Percentiles rank a stretch among this genome's conserved stretches.
Evolutionary conservation across 2,113 vertebrate species (phyloP).

Genomic region (Echinops telfairi): DNA sequence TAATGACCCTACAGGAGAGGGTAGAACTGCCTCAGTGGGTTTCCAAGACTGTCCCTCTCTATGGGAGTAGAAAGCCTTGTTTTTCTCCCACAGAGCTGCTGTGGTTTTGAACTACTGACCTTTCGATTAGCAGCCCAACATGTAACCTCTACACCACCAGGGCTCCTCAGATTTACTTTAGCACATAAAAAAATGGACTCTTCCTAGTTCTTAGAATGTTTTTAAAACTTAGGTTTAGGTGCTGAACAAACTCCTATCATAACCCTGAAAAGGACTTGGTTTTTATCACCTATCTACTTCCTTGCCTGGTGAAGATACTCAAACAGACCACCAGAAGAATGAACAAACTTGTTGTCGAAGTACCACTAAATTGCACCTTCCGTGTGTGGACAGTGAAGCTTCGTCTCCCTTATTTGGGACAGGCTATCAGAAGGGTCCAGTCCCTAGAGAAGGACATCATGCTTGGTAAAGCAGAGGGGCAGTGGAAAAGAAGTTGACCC

Average conservation of each 20-base stretch:
- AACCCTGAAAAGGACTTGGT: not conserved
- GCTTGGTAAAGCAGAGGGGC: not conserved
- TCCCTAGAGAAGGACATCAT: not conserved
- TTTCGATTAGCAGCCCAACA: too few relatives aligned
- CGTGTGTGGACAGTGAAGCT: not conserved
- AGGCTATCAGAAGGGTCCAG: not conserved
- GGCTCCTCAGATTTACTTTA: not conserved
- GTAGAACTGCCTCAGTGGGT: too few relatives aligned
- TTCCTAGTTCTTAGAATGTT: slow-evolving; percentile 1
- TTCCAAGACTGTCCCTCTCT: too few relatives aligned
- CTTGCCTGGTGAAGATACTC: not conserved
- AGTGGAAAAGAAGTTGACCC: not conserved
- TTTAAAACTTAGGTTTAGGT: slow-evolving; percentile 9
- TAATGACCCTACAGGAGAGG: too few relatives aligned
- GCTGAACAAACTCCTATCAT: not conserved
- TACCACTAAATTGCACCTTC: not conserved
- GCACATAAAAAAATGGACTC: not conserved
- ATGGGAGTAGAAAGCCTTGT: too few relatives aligned
- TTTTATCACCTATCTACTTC: not conserved
- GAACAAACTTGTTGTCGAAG: not conserved
- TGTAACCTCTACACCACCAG: too few relatives aligned
- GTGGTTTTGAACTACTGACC: too few relatives aligned
- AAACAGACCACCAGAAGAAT: not conserved
- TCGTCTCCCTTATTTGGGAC: not conserved
- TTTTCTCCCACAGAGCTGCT: too few relatives aligned